A percentile compares a stretch with the other conserved stretches of the same genome.
phyloP scores from a whole-genome alignment of 2,888 invertebrate genomes.

The Beris morrisii region DNA sequence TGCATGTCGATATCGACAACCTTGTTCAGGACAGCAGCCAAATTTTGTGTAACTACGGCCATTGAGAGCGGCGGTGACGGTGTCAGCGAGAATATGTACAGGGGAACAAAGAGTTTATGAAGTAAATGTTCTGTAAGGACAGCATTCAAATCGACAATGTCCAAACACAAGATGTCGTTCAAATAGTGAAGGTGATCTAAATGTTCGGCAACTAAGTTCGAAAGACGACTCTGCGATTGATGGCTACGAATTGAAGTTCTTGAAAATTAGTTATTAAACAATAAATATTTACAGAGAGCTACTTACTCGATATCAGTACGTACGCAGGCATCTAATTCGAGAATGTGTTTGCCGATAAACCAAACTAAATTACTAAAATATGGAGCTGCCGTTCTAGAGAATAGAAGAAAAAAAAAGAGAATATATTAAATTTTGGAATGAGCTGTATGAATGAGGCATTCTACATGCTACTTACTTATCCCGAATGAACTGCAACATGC shows the following conservation, averaged over 20 bases:
- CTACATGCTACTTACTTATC: conserved; percentile 64
- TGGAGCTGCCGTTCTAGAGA: conserved; percentile 84
- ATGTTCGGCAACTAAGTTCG: conserved; percentile 95
- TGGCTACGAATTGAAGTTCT: conserved; percentile 65
- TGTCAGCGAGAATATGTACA: conserved; percentile 92
- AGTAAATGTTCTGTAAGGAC: conserved; percentile 92
- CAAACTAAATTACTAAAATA: conserved; percentile 99
- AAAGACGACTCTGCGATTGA: conserved; percentile 84
- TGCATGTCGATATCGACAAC: conserved; percentile 61
- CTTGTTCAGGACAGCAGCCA: conserved; percentile 67
- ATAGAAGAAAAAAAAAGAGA: not conserved
- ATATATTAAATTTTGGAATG: not conserved
- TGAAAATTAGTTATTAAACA: conserved; percentile 27
- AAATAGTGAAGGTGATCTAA: conserved; percentile 96
- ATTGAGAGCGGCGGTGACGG: conserved; percentile 57
- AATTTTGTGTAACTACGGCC: conserved; percentile 65
- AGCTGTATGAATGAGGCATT: not conserved
- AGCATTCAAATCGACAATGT: conserved; percentile 89
- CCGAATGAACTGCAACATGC: conserved; percentile 93
- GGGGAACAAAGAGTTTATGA: conserved; percentile 87
- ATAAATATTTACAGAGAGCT: conserved; percentile 15
- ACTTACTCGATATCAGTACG: conserved; percentile 93
- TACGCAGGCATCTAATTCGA: conserved; percentile 93
- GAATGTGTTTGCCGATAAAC: conserved; percentile 97
- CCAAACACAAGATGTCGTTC: conserved; percentile 91